Conservation (phyloP, 1,140 invertebrate genomes). For the Macrocentrus cingulum region DNA sequence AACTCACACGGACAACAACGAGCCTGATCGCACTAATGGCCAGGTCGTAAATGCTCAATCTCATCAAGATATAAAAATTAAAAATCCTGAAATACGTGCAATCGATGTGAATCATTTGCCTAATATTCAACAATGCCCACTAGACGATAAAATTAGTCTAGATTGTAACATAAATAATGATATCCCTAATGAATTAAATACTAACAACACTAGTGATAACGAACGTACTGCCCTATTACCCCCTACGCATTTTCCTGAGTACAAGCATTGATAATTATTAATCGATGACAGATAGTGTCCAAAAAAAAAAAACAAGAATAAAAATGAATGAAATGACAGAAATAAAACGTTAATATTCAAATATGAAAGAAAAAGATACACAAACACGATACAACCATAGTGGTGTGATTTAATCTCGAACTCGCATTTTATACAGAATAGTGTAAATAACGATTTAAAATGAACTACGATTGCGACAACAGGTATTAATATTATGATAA, state of each 20-base stretch:
- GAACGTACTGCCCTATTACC: slow-evolving; percentile 57
- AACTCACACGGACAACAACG: slow-evolving; percentile 41
- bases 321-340: slow-evolving; percentile 18
- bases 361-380: background rate
- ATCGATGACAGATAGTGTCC: slow-evolving; percentile 54
- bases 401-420: slow-evolving; percentile 55
- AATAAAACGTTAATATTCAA: slow-evolving; percentile 8
- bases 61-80: slow-evolving; percentile 43
- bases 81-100: slow-evolving; percentile 46
- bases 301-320: slow-evolving; percentile 29
- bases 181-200: slow-evolving; percentile 52
- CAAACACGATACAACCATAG: slow-evolving; percentile 35
- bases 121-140: slow-evolving; percentile 53
- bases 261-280: slow-evolving; percentile 59
- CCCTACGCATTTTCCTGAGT: slow-evolving; percentile 58
- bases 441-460: slow-evolving; percentile 54
- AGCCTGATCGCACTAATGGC: slow-evolving; percentile 40
- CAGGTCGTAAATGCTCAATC: slow-evolving; percentile 53
- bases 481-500: slow-evolving; percentile 47
- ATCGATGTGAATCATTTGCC: slow-evolving; percentile 54
- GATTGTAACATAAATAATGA: slow-evolving; percentile 58
- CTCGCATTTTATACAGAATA: slow-evolving; percentile 58
- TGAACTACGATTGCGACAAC: slow-evolving; percentile 29
- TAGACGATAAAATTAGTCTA: slow-evolving; percentile 57
- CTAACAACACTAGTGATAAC: slow-evolving; percentile 55